Base-by-base conservation (phyloP, 1,140 invertebrate species). In the Anthonomus grandis region DNA sequence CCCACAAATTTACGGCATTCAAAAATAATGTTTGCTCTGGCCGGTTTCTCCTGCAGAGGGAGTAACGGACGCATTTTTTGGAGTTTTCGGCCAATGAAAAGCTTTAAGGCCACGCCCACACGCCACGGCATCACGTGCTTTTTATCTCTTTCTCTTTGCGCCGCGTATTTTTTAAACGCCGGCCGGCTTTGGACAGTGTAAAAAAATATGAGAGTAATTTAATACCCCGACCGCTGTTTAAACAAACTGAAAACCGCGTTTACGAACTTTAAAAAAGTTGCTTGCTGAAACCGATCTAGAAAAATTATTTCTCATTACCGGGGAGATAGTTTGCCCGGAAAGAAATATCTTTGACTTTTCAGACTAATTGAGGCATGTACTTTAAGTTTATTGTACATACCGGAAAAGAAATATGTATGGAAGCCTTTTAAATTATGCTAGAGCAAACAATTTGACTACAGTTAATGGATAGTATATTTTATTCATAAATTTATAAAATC, bases 1-100 rank as follows among this genome's bases (percentile, higher is more conserved):
- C 60, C 69, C 71, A 67, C 69, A 71, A 73, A 73, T 73, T 73
- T 73, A 71, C 71, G 71, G 70, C 70, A 70, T 68, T 68, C 71
- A 64, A 73, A 73, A 73, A 73, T 73, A 73, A 73, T 73, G 71
- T 71, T 70, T 70, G 70, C 65, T 55, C 65, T 64, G 64, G 64
- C 62, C 56, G 56, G 60, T 58, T 66, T 64, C 60, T 47, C 64
- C 62, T 69, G 62, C 61, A 64, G 65, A 64, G 66, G 64, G 70
- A 64, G 68, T 65, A 64, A 62, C 63, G 56, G 51, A 63, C 62
- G 65, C n/a, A 65, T 70, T 72, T 72, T 72, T 70, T 64, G 53
- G 60, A 65, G 60, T 73, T 71, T 73, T 70, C 70, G 65, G 67
- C 71, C 71, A 73, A 73, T 73, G 68, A 64, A 68, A 70, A 70